phyloP scores from a whole-genome alignment of 2,888 invertebrate genomes.

The Leptinotarsa haldemani region DNA sequence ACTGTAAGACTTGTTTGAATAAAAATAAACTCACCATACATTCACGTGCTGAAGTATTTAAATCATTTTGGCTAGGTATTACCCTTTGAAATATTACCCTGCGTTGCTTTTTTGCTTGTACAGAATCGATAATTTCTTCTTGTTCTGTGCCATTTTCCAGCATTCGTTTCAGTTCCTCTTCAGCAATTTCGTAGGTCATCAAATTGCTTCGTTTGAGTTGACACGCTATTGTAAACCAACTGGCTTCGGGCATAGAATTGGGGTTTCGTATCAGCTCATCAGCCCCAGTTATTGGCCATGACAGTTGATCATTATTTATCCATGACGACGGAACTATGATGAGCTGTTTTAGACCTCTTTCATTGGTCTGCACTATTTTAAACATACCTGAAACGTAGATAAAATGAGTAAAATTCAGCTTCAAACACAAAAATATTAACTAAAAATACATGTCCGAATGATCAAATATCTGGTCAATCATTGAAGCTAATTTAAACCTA shows the following conservation, averaged over 20 bases:
- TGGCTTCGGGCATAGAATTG: not conserved
- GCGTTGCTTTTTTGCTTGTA: too few relatives aligned
- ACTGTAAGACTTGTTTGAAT: too few relatives aligned
- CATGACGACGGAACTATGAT: not conserved
- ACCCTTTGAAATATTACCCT: not conserved
- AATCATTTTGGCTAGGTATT: not conserved
- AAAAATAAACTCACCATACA: not conserved
- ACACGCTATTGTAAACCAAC: not conserved
- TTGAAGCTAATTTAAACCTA: too few relatives aligned
- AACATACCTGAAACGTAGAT: not conserved
- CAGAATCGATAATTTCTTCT: not conserved
- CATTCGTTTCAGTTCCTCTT: slow-evolving; percentile 10
- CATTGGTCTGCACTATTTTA: not conserved
- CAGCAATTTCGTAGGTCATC: not conserved
- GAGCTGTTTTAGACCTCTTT: not conserved
- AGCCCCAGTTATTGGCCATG: not conserved
- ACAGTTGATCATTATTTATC: not conserved
- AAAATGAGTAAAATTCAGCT: too few relatives aligned
- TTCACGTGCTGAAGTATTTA: not conserved
- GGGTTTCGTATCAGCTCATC: not conserved
- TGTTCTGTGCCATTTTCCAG: not conserved
- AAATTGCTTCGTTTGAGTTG: not conserved
- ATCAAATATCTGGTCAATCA: too few relatives aligned
- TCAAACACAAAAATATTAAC: too few relatives aligned
- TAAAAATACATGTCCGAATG: too few relatives aligned